Evolutionary conservation across 2,113 vertebrate genomes (phyloP).

Genomic region (Pitta sordida): DNA sequence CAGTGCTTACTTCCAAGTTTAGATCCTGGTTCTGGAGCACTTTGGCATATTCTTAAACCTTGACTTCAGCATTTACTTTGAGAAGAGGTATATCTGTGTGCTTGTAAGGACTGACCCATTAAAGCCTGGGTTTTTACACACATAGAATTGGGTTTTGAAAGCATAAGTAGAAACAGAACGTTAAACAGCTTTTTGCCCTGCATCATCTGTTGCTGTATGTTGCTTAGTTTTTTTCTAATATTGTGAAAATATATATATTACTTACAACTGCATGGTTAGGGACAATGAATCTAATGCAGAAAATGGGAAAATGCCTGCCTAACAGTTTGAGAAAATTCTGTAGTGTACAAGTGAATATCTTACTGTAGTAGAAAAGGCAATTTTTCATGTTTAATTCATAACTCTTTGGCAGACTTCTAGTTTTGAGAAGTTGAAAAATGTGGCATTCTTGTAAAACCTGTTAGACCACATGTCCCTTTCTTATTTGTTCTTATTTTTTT

Average conservation of each 20-base stretch:
- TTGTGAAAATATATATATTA: background rate
- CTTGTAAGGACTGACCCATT: background rate
- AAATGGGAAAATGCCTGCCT: conserved; percentile 57
- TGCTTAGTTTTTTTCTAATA: conserved; percentile 35
- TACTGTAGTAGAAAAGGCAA: background rate
- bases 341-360: background rate
- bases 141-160: background rate
- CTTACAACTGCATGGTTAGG: conserved; percentile 25
- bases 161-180: background rate
- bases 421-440: background rate
- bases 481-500: background rate
- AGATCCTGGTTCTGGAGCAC: background rate
- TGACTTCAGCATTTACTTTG: background rate
- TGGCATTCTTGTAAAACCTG: background rate
- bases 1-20: background rate
- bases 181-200: background rate
- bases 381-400: background rate
- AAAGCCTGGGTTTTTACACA: background rate
- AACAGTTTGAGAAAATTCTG: conserved; percentile 54
- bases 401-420: background rate
- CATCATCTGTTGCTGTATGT: conserved; percentile 52
- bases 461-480: background rate
- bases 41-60: background rate
- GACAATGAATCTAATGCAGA: background rate
- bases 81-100: background rate